Percentiles rank a stretch among this genome's conserved stretches.
These are phyloP conservation scores for Acronicta leporina DNA, from an alignment of 2,888 invertebrate genomes.

Conservation along the genomic window DNA sequence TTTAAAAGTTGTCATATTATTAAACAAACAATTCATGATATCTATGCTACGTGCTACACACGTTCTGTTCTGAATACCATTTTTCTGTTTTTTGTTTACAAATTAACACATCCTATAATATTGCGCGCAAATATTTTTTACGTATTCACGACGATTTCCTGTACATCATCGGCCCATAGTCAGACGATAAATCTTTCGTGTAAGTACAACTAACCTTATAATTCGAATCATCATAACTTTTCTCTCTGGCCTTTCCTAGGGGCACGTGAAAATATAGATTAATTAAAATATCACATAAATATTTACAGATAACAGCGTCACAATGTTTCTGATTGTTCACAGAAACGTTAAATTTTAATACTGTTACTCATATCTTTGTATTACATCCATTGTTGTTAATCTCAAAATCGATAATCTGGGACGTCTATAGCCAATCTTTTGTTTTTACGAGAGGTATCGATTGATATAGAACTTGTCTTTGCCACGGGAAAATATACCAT, in stretches of 20 bases:
- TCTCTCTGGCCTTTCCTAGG: slow-evolving; percentile 7
- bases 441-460: too few species aligned
- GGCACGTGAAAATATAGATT: slow-evolving; percentile 12
- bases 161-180: slow-evolving; percentile 14
- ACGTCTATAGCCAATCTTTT: too few species aligned
- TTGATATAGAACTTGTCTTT: too few species aligned
- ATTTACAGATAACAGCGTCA: slow-evolving; percentile 32
- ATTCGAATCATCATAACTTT: slow-evolving; percentile 26
- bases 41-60: too few species aligned
- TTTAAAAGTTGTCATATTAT: too few species aligned
- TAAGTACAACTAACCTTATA: slow-evolving; percentile 2
- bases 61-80: too few species aligned
- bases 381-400: slow-evolving; percentile 8
- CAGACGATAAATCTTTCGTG: not conserved
- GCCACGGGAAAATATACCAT: too few species aligned
- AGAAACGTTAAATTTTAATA: slow-evolving; percentile 32
- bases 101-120: slow-evolving; percentile 16
- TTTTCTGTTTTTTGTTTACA: not conserved
- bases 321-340: slow-evolving; percentile 28
- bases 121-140: slow-evolving; percentile 11
- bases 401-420: too few species aligned
- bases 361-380: too few species aligned
- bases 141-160: slow-evolving; percentile 13
- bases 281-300: slow-evolving; percentile 38
- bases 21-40: too few species aligned